A percentile compares a stretch with the other conserved stretches of the same genome.
phyloP scores from a whole-genome alignment of 2,888 invertebrate species.

The Ochropacha duplaris region DNA sequence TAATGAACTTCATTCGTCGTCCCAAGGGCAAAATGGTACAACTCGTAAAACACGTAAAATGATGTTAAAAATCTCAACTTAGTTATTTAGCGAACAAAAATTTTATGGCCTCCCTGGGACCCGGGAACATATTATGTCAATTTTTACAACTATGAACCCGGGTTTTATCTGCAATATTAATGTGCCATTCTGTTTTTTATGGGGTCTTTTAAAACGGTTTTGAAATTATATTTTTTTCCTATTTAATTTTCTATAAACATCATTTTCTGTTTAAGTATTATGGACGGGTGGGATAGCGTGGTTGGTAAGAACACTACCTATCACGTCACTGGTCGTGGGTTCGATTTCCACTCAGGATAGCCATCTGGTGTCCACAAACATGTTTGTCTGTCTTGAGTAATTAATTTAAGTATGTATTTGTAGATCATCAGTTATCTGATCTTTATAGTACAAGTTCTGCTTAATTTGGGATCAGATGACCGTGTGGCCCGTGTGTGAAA shows the following conservation, averaged over 20 bases:
- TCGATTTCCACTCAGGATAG: too few relatives aligned
- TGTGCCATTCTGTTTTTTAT: conserved; percentile 49
- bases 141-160: conserved; percentile 55
- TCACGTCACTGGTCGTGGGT: too few relatives aligned
- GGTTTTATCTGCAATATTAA: conserved; percentile 59
- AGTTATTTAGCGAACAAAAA: conserved; percentile 45
- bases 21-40: conserved; percentile 8
- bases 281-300: too few relatives aligned
- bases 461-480: too few relatives aligned
- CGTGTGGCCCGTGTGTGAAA: too few relatives aligned
- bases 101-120: conserved; percentile 42
- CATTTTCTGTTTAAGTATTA: background rate
- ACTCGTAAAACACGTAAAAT: conserved; percentile 26
- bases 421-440: too few relatives aligned
- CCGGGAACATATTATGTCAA: conserved; percentile 50
- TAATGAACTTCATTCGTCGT: conserved; percentile 6
- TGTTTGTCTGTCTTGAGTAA: too few relatives aligned
- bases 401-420: too few relatives aligned
- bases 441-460: too few relatives aligned
- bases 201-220: conserved; percentile 35
- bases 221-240: conserved; percentile 16
- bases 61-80: conserved; percentile 31
- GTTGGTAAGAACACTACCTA: too few relatives aligned
- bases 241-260: background rate
- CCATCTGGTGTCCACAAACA: too few relatives aligned